A percentile compares a stretch with the other conserved stretches of the same genome.
These are phyloP conservation scores for Gymnoscelis rufifasciata DNA, from an alignment of 2,888 invertebrate species.

Conservation along the genomic window DNA sequence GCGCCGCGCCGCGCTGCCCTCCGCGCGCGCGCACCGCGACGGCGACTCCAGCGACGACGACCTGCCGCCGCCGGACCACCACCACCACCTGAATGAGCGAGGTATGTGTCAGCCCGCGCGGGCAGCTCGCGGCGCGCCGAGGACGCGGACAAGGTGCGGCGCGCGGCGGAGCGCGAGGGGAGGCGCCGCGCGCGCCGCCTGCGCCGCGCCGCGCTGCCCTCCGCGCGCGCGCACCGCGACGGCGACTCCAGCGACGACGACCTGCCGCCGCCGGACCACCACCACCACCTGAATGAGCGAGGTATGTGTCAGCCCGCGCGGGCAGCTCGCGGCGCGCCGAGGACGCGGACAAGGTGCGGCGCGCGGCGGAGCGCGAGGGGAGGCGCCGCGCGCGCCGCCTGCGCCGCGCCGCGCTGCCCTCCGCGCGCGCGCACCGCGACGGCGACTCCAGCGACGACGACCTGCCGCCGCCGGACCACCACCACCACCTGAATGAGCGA, in stretches of 20 bases:
- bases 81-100: constrained; percentile 70
- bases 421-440: constrained; percentile 83
- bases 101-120: constrained; percentile 38
- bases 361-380: constrained; percentile 95
- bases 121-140: not conserved
- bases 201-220: constrained; percentile 81
- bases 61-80: constrained; percentile 87
- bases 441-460: constrained; percentile 99
- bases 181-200: constrained; percentile 91
- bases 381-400: constrained; percentile 90
- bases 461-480: constrained; percentile 87
- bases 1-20: constrained; percentile 81
- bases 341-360: constrained; percentile 84
- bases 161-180: constrained; percentile 95
- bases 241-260: constrained; percentile 99
- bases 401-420: constrained; percentile 80
- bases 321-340: not conserved
- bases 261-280: constrained; percentile 87
- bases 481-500: constrained; percentile 70
- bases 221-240: constrained; percentile 83
- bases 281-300: constrained; percentile 70
- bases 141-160: constrained; percentile 83
- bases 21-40: constrained; percentile 83
- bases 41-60: constrained; percentile 99
- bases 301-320: constrained; percentile 35